Percentiles rank a stretch among this genome's conserved stretches.
These are phyloP conservation scores for Leptinotarsa defecta DNA, from an alignment of 1,140 invertebrate species.

Conservation along the genomic window DNA sequence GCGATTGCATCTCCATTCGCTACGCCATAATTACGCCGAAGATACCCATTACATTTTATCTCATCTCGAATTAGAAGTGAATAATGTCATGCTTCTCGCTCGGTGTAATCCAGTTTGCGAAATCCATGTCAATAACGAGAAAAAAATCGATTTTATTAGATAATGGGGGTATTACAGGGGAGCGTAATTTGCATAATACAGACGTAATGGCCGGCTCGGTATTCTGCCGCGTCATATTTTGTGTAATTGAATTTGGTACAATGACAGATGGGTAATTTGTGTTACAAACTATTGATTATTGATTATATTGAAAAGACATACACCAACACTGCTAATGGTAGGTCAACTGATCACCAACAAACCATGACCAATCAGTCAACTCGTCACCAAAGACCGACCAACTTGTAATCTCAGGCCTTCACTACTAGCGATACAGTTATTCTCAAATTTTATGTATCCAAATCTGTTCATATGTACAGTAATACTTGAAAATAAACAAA, in stretches of 20 bases:
- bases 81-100: conserved; percentile 4
- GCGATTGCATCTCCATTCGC: background rate
- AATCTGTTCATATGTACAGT: too few species aligned
- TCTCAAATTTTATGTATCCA: too few species aligned
- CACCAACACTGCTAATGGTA: too few species aligned
- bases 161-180: background rate
- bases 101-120: background rate
- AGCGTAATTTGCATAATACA: background rate
- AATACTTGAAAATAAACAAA: too few species aligned
- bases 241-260: background rate
- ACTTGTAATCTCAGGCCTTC: too few species aligned
- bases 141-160: background rate
- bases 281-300: too few species aligned
- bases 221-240: background rate
- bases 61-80: background rate
- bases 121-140: conserved; percentile 3
- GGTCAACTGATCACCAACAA: too few species aligned
- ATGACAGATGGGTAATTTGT: background rate
- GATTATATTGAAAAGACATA: too few species aligned
- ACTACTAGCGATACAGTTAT: too few species aligned
- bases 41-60: conserved; percentile 5
- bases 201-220: background rate
- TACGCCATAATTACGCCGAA: background rate
- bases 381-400: too few species aligned
- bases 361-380: too few species aligned